Percentiles rank a stretch among this genome's conserved stretches.
Conservation (phyloP, 2,113 vertebrate genomes). For the Phrynocephalus versicolor region DNA sequence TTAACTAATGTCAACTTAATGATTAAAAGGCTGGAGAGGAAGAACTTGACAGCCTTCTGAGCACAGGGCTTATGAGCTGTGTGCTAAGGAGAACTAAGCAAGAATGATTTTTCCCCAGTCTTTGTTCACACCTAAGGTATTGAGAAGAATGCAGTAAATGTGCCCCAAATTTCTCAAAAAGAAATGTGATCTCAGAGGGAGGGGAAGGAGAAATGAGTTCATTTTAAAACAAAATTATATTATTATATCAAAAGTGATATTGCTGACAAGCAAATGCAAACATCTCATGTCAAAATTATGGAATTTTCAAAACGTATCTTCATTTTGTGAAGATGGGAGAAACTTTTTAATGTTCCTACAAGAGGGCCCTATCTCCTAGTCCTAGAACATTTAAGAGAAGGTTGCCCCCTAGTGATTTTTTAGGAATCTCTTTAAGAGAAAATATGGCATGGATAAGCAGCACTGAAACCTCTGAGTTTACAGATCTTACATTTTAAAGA, state of each 20-base stretch:
- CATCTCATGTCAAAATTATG: not conserved
- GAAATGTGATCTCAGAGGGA: not conserved
- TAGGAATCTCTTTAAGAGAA: not conserved
- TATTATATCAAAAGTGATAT: slow-evolving; percentile 1
- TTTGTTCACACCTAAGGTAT: slow-evolving; percentile 34
- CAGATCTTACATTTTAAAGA: not conserved
- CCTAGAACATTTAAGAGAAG: slow-evolving; percentile 28
- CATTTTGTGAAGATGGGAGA: not conserved
- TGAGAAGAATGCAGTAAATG: slow-evolving; percentile 33
- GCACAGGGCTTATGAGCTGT: slow-evolving; percentile 6
- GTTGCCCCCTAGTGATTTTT: slow-evolving; percentile 60
- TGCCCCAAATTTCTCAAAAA: slow-evolving; percentile 2
- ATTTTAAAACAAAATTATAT: not conserved
- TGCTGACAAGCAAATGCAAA: not conserved
- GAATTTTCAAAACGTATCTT: not conserved
- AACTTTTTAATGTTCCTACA: not conserved
- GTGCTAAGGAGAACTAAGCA: slow-evolving; percentile 21
- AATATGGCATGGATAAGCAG: accelerated
- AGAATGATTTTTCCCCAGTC: slow-evolving; percentile 35
- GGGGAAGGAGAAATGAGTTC: not conserved
- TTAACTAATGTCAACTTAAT: slow-evolving; percentile 45
- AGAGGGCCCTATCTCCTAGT: not conserved
- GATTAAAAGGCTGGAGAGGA: slow-evolving; percentile 36
- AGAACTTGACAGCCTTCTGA: slow-evolving; percentile 8
- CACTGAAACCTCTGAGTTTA: not conserved